phyloP scores from a whole-genome alignment of 2,888 invertebrate genomes.

The Malthinus seriepunctatus region DNA sequence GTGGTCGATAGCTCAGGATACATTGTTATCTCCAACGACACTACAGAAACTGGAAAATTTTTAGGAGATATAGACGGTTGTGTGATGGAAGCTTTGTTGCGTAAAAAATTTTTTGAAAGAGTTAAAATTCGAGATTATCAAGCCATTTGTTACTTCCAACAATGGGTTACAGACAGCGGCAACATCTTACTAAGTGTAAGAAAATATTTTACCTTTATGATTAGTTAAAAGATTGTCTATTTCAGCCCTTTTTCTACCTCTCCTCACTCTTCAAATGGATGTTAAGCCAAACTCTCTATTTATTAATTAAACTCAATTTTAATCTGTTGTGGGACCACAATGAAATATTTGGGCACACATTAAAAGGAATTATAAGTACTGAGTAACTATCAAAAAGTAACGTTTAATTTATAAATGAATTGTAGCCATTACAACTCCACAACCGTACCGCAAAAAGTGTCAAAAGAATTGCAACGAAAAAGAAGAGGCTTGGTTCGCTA shows the following conservation, averaged over 20 bases:
- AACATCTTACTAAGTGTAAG: conserved; percentile 50
- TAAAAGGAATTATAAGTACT: conserved; percentile 10
- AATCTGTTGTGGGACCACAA: conserved; percentile 39
- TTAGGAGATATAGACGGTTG: conserved; percentile 82
- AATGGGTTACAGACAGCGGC: conserved; percentile 47
- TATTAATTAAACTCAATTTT: conserved; percentile 43
- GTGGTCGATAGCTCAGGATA: conserved; percentile 93
- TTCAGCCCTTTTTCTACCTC: conserved; percentile 54
- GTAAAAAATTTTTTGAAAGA: conserved; percentile 71
- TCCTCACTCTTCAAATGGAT: conserved; percentile 54
- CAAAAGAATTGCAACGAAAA: conserved; percentile 49
- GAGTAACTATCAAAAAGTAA: no score
- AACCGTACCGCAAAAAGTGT: conserved; percentile 32
- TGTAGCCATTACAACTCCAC: conserved; percentile 4
- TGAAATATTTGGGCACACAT: conserved; percentile 28
- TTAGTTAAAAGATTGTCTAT: conserved; percentile 21
- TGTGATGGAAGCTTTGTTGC: conserved; percentile 76
- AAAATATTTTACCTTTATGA: conserved; percentile 25
- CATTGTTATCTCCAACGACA: conserved; percentile 71
- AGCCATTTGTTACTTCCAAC: conserved; percentile 67
- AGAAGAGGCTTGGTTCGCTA: conserved; percentile 49
- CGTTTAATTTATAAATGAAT: neutral
- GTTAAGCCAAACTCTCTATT: conserved; percentile 49
- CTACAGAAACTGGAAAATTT: conserved; percentile 76
- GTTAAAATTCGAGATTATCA: conserved; percentile 86